phyloP scores from a whole-genome alignment of 2,797 vertebrate genomes.

The Oceanodroma leucorhoa region DNA sequence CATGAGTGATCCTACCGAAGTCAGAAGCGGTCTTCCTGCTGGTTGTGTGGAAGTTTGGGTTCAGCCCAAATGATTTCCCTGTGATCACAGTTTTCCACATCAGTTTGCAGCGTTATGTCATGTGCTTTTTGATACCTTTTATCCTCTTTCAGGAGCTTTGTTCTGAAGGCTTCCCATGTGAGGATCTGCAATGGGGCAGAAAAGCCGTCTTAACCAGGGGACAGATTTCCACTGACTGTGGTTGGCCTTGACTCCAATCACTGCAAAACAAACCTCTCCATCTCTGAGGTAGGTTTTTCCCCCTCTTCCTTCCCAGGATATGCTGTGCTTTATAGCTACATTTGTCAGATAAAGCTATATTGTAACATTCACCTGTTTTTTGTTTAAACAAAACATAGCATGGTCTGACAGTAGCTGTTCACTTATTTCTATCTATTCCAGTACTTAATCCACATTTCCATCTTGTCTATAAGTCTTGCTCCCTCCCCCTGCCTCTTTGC shows the following conservation, averaged over 20 bases:
- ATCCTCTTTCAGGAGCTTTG: neutral
- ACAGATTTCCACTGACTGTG: neutral
- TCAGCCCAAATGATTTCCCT: neutral
- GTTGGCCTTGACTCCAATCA: neutral
- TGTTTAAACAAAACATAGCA: neutral
- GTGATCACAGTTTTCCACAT: neutral
- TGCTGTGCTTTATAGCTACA: neutral
- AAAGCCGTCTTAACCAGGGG: neutral
- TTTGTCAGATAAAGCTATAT: neutral
- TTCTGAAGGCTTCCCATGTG: neutral
- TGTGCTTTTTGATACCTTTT: neutral
- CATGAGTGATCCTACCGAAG: neutral
- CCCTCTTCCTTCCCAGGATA: neutral
- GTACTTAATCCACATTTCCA: neutral
- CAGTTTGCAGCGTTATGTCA: neutral
- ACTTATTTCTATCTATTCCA: neutral
- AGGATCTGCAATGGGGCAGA: neutral
- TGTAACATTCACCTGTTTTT: neutral
- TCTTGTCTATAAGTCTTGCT: neutral
- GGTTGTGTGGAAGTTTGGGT: neutral
- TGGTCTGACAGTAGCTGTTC: neutral
- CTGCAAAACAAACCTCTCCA: neutral
- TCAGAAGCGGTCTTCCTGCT: neutral
- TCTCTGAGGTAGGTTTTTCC: neutral
- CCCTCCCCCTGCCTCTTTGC: neutral